Evolutionary conservation across 2,797 vertebrate species (phyloP).

Genomic region (Danio tinwini): DNA sequence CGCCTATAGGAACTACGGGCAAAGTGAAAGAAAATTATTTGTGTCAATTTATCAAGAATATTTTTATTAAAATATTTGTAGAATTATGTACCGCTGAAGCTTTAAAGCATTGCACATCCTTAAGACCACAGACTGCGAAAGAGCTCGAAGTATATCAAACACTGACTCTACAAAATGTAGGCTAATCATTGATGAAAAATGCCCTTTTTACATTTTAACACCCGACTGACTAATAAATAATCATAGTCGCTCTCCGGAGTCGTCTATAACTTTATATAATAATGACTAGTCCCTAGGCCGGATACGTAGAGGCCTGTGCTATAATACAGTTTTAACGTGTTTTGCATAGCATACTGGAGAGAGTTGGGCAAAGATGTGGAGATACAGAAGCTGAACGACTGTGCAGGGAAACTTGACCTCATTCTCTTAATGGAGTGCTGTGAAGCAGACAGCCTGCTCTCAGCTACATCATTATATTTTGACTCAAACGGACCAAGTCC

Average conservation of each 20-base stretch:
- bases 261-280: slow-evolving; percentile 17
- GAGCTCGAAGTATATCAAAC: not conserved
- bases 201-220: slow-evolving; percentile 2
- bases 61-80: slow-evolving; percentile 9
- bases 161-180: slow-evolving; percentile 19
- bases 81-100: not conserved
- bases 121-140: not conserved
- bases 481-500: slow-evolving; percentile 69
- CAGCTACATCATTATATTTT: slow-evolving; percentile 80
- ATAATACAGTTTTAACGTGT: slow-evolving; percentile 19
- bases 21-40: not conserved
- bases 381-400: slow-evolving; percentile 39
- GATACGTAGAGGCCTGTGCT: not conserved
- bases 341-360: slow-evolving; percentile 32
- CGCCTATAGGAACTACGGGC: not conserved
- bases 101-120: not conserved
- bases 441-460: slow-evolving; percentile 78
- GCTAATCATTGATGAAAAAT: slow-evolving; percentile 6
- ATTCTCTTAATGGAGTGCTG: slow-evolving; percentile 48
- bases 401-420: slow-evolving; percentile 48
- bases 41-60: not conserved
- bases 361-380: slow-evolving; percentile 23
- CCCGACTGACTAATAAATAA: slow-evolving; percentile 31
- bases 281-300: slow-evolving; percentile 9
- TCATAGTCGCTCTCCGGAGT: not conserved